These are phyloP conservation scores for Caenorhabditis sp. DNA, from an alignment of 2,888 invertebrate species.

Conservation along the genomic window DNA sequence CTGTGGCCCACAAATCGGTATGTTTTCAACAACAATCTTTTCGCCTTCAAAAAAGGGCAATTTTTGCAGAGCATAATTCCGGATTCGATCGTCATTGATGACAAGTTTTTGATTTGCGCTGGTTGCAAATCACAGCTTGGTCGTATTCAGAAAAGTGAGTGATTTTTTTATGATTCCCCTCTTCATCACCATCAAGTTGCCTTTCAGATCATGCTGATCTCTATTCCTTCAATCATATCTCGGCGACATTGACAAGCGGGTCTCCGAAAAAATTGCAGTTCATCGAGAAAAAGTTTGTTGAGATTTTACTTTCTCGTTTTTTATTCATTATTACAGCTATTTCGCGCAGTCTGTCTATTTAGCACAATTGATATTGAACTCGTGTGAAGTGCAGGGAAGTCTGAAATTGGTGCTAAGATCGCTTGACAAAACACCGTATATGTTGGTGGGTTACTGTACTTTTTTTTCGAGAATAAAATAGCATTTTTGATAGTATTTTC, in stretches of 20 bases:
- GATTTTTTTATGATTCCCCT: neutral
- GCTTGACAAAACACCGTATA: constrained; percentile 46
- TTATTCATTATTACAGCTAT: constrained; percentile 26
- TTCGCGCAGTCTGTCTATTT: constrained; percentile 51
- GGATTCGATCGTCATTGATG: constrained; percentile 21
- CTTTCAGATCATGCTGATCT: constrained; percentile 36
- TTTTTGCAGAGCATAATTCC: constrained; percentile 16
- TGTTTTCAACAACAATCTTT: too few species aligned
- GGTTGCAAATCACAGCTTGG: constrained; percentile 45
- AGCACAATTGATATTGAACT: constrained; percentile 58
- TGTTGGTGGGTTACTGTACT: constrained; percentile 41
- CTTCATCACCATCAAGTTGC: neutral
- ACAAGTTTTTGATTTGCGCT: constrained; percentile 36
- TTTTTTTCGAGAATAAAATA: neutral
- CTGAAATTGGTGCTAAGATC: constrained; percentile 62
- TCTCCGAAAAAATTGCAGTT: constrained; percentile 14
- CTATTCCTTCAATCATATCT: constrained; percentile 28
- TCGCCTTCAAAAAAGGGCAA: neutral
- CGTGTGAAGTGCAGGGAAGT: constrained; percentile 57
- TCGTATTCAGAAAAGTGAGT: constrained; percentile 34
- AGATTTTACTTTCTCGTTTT: neutral
- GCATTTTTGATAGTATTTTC: too few species aligned
- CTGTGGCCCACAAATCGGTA: constrained; percentile 22
- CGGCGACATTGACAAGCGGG: constrained; percentile 17
- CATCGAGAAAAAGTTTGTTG: constrained; percentile 21